Evolutionary conservation across 2,797 vertebrate species (phyloP).

Genomic region (Lacerta agilis): DNA sequence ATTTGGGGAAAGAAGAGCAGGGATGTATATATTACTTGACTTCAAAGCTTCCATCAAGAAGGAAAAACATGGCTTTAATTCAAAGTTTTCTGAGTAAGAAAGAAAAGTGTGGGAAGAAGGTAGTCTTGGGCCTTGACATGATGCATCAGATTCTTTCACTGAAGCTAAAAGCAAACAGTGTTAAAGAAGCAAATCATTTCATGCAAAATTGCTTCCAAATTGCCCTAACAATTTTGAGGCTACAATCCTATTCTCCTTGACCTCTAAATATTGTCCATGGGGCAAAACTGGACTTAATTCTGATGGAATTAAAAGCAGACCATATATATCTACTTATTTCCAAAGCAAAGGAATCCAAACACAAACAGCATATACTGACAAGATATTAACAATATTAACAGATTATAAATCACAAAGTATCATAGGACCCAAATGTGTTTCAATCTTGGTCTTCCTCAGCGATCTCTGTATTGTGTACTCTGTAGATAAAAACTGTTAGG

Average conservation of each 20-base stretch:
- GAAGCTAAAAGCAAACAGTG: not conserved
- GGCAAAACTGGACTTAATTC: rapidly evolving
- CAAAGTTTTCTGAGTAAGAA: not conserved
- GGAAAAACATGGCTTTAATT: slow-evolving; percentile 16
- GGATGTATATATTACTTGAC: not conserved
- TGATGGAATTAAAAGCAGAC: rapidly evolving
- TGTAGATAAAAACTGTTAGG: too few species aligned
- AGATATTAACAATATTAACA: too few species aligned
- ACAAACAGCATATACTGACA: too few species aligned
- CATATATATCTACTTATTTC: too few species aligned
- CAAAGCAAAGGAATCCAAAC: too few species aligned
- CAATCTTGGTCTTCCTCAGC: too few species aligned
- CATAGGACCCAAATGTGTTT: too few species aligned
- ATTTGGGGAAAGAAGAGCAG: slow-evolving; percentile 8
- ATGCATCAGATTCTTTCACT: not conserved
- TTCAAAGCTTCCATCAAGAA: slow-evolving; percentile 30
- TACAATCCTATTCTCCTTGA: rapidly evolving
- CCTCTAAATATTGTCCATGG: not conserved
- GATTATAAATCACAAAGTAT: too few species aligned
- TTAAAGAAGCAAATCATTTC: not conserved
- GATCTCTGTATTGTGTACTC: too few species aligned
- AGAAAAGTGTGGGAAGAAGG: not conserved
- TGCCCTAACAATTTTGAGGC: not conserved
- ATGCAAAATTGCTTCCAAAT: not conserved
- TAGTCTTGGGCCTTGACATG: not conserved